These are phyloP conservation scores for Sebastes oblongus DNA, from an alignment of 2,797 vertebrate genomes.

Conservation along the genomic window DNA sequence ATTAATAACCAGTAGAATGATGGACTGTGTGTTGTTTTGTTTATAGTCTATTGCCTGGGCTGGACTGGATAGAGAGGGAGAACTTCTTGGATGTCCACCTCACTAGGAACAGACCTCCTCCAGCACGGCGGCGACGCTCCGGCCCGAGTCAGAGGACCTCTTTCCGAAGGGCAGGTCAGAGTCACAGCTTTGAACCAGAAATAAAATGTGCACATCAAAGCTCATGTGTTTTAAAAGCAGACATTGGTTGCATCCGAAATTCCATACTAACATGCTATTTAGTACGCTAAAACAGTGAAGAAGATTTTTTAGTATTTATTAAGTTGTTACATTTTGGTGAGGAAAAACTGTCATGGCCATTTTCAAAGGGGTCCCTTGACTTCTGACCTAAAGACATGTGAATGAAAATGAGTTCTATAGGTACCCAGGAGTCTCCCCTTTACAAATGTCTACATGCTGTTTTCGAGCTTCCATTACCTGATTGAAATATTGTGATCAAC, in stretches of 20 bases:
- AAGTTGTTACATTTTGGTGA: too few relatives aligned
- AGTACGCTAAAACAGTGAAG: too few relatives aligned
- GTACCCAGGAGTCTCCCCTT: too few relatives aligned
- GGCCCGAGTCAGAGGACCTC: conserved; percentile 81
- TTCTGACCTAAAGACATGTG: too few relatives aligned
- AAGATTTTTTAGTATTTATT: too few relatives aligned
- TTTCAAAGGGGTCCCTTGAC: too few relatives aligned
- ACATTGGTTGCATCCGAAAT: not conserved
- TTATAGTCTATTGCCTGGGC: conserved; percentile 79
- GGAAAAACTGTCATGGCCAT: too few relatives aligned
- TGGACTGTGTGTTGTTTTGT: conserved; percentile 1
- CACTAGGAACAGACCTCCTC: conserved; percentile 86
- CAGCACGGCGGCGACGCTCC: conserved; percentile 81
- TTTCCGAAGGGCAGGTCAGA: conserved; percentile 82
- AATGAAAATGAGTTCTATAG: too few relatives aligned
- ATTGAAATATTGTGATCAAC: not conserved
- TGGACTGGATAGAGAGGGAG: conserved; percentile 86
- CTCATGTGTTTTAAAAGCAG: not conserved
- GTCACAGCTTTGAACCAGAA: not conserved
- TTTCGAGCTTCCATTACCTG: not conserved
- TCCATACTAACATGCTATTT: too few relatives aligned
- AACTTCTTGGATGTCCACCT: conserved; percentile 87
- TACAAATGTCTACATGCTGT: not conserved
- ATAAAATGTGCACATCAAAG: not conserved
- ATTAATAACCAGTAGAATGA: not conserved